Evolutionary conservation across 2,113 vertebrate genomes (phyloP), one percentile per base, ranked within the genome.

Genomic region (Neotragus moschatus): DNA sequence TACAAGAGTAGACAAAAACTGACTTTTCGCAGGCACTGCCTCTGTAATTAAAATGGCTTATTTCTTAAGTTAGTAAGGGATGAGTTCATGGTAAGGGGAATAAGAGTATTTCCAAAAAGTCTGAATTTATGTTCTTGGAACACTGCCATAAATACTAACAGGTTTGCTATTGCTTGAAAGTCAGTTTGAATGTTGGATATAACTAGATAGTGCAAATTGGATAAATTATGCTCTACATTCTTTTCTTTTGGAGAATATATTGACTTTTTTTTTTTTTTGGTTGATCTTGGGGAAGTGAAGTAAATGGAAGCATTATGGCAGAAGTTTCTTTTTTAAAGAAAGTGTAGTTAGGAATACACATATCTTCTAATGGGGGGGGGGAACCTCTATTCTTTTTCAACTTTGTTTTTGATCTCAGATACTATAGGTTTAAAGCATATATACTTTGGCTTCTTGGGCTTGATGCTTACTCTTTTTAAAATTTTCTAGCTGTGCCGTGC

Each of bases 41-140:
- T 92, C 43, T 97, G 88, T 96, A 97, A 98, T 98, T 98, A 97
- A 97, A 96, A 90, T 51, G 66, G 33, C 85, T 79, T 97, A 87
- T 96, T 96, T 97, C 92, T 96, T 91, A 97, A 94, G 70, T 92
- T 93, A 92, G 95, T 84, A 97, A 95, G 93, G 61, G 84, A 87
- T 61, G 95, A 66, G 79, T 84, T 96, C 75, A 73, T 95, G 55
- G 80, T 92, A 96, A n/a, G 75, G 70, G 43, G 17, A 92, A 96
- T 45, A 73, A 89, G 43, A 95, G 25, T 80, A 80, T 85, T 73
- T 97, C 82, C 21, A 36, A 79, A 96, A 79, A 94, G 56, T 30
- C 45, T 77, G 63, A 61, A 36, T 88, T 96, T 94, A 84, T 66
- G 90, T 45, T 88, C 47, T 84, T 96, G 97, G 93, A 94, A 51